A percentile compares a stretch with the other conserved stretches of the same genome.
These are phyloP conservation scores for Hypomesus transpacificus DNA, from an alignment of 2,113 vertebrate genomes.

Conservation along the genomic window DNA sequence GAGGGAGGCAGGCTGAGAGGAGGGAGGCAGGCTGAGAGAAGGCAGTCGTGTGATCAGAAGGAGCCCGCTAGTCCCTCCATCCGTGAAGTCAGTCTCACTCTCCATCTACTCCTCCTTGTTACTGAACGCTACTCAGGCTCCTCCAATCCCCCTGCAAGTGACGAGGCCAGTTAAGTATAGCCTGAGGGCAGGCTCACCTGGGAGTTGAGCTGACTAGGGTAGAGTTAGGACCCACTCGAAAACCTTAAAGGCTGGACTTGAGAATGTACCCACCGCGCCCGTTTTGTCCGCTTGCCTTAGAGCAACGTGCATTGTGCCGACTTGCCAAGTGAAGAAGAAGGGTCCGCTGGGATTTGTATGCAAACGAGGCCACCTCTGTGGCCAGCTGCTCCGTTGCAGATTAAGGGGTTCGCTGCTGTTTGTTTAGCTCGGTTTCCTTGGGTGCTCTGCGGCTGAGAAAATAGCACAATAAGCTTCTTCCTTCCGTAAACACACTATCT, in stretches of 20 bases:
- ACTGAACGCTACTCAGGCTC: constrained; percentile 36
- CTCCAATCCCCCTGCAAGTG: constrained; percentile 19
- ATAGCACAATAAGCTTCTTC: not conserved
- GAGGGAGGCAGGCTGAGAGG: too few relatives aligned
- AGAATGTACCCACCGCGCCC: constrained; percentile 15
- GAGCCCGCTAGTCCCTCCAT: constrained; percentile 26
- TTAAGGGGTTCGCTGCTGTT: constrained; percentile 15
- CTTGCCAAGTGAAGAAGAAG: constrained; percentile 10
- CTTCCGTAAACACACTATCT: not conserved
- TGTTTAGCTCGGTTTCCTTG: constrained; percentile 4
- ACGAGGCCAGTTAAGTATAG: constrained; percentile 43
- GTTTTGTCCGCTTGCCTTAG: not conserved
- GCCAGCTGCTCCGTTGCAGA: constrained; percentile 7
- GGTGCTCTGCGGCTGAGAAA: not conserved
- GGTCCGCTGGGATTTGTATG: constrained; percentile 39
- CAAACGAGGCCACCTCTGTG: constrained; percentile 25
- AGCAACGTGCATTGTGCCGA: not conserved
- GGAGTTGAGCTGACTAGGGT: constrained; percentile 5
- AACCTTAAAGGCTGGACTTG: constrained; percentile 33
- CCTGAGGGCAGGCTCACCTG: constrained; percentile 27
- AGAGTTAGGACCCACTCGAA: constrained; percentile 35
- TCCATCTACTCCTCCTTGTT: constrained; percentile 30
- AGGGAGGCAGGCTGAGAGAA: constrained; percentile 36
- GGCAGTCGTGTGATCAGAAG: constrained; percentile 50
- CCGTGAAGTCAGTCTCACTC: not conserved